Evolutionary conservation across 2,797 vertebrate genomes (phyloP), one percentile per base, ranked within the genome.

Genomic region (Falco cherrug): DNA sequence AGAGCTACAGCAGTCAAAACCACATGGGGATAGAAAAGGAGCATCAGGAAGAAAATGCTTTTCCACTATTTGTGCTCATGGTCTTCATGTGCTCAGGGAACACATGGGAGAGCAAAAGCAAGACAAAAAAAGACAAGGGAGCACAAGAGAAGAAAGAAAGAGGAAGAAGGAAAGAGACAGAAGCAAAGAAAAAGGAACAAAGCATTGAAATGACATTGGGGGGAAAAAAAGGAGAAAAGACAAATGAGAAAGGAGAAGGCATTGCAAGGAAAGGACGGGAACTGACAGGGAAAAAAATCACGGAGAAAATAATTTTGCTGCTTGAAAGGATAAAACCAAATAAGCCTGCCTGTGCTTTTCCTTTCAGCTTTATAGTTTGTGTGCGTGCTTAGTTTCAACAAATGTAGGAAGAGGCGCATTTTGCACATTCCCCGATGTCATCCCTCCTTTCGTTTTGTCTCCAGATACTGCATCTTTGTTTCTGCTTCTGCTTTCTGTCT

Each of bases 401-500:
- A 86, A 82, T 26, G 50, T 84, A 82, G 47, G 84, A 92, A 82
- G 89, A 92, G n/a, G 82, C 45, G 86, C 87, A 29, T 87, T 93
- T 65, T 94, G 48, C 47, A 50, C 47, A 48, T 91, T 84, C 73
- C 56, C 47, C 25, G 3, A 13, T 86, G 69, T 89, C 93, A 80
- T 81, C n/a, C 60, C 71, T 91, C 69, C n/a, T 70, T 87, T 96
- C 53, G 8, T 94, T 95, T 94, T 91, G 79, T 89, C 69, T 93
- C 91, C 79, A 70, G 75, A 57, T 87, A 68, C 87, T 31, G 70
- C 87, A 83, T 92, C 95, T 96, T 95, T 96, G 94, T 96, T 96
- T 94, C 94, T 94, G 91, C 81, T 90, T 82, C 84, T 91, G 89
- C 88, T 90, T 93, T 92, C 91, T 69, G 18, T 96, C 70, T 89